Evolutionary conservation across 2,888 invertebrate genomes (phyloP).

Genomic region (Machimus rusticus): DNA sequence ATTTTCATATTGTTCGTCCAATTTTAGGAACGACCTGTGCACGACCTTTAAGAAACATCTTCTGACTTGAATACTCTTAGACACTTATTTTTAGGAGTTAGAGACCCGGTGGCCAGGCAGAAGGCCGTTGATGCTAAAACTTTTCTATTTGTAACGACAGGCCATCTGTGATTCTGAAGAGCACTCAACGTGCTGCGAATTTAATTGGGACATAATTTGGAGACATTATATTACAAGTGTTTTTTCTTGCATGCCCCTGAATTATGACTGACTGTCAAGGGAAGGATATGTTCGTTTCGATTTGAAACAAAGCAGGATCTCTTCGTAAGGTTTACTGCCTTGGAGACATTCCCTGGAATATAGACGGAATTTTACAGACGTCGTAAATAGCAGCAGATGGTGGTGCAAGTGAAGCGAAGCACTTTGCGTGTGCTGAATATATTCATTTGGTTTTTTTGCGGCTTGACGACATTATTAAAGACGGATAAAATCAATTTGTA

Average conservation of each 20-base stretch:
- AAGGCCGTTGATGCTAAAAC: background rate
- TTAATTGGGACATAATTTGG: background rate
- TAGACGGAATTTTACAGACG: background rate
- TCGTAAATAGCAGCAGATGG: background rate
- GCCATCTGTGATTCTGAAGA: background rate
- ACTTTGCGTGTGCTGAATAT: background rate
- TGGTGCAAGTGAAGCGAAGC: background rate
- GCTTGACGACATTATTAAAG: background rate
- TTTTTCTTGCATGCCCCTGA: background rate
- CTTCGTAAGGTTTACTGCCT: background rate
- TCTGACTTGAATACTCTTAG: background rate
- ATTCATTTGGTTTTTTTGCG: background rate
- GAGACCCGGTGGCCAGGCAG: background rate
- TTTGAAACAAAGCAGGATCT: background rate
- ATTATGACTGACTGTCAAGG: background rate
- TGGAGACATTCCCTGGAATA: background rate
- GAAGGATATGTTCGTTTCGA: background rate
- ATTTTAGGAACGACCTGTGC: background rate
- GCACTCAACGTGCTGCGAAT: background rate
- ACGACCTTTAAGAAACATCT: background rate
- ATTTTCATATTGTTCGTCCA: background rate
- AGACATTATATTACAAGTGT: background rate
- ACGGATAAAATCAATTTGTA: background rate
- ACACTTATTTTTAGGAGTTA: background rate
- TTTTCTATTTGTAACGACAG: background rate